phyloP scores from a whole-genome alignment of 2,888 invertebrate species.

The Sialis fuliginosa region DNA sequence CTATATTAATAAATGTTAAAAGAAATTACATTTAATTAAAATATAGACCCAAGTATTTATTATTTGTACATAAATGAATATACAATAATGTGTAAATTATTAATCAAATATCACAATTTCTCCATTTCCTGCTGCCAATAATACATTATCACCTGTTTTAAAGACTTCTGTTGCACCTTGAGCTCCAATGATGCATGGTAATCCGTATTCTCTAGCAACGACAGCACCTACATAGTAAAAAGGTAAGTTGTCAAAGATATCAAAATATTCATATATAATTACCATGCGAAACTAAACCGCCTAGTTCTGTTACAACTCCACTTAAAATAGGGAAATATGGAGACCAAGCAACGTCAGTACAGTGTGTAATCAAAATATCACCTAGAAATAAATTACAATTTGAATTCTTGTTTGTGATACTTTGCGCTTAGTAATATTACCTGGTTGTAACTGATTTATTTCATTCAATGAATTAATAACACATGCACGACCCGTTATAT shows the following conservation, averaged over 20 bases:
- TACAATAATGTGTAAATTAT: too few species aligned
- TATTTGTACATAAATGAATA: too few species aligned
- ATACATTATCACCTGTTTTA: constrained; percentile 43
- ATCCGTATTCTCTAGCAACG: constrained; percentile 65
- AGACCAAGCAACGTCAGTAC: constrained; percentile 72
- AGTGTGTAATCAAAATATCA: constrained; percentile 57
- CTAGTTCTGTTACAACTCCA: constrained; percentile 67
- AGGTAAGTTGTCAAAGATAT: background rate
- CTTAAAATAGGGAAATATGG: constrained; percentile 65
- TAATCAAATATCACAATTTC: background rate
- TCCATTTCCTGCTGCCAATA: constrained; percentile 32
- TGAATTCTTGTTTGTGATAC: constrained; percentile 24
- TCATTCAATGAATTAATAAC: constrained; percentile 54
- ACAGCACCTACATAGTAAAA: constrained; percentile 43
- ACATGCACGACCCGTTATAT: constrained; percentile 47
- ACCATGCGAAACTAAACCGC: constrained; percentile 72
- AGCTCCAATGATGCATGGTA: constrained; percentile 68
- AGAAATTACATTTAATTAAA: too few species aligned
- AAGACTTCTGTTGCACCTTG: constrained; percentile 45
- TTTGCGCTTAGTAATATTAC: constrained; percentile 10
- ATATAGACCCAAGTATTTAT: too few species aligned
- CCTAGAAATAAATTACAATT: constrained; percentile 28
- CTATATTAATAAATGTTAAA: too few species aligned
- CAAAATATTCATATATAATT: too few species aligned
- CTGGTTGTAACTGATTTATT: constrained; percentile 19